Evolutionary conservation across 2,888 invertebrate genomes (phyloP), one percentile per base, ranked within the genome.

Genomic region (Lucinisca nassula): DNA sequence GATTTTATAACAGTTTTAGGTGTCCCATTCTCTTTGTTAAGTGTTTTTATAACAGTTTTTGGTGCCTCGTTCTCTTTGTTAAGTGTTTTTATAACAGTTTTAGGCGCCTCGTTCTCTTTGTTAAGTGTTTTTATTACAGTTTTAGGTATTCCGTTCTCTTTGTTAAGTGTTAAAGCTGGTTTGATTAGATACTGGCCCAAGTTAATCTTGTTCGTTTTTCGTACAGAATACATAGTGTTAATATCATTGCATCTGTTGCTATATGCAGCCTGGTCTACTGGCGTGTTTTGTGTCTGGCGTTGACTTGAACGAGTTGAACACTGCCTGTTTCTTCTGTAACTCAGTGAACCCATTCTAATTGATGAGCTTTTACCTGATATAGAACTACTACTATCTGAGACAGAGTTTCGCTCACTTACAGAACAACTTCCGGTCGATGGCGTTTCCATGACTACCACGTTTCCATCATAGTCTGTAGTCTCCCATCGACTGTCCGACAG

Each of bases 401-500:
- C 30, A 21, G 87, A 87, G 38, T 80, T 78, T n/a, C 80, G 67
- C 40, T 89, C 89, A 83, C 86, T 89, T 32, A 78, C 77, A 12
- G 40, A 38, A 49, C 45, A 55, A 51, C 79, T 76, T 10, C 17
- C 55, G 30, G 75, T 37, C 21, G 73, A 76, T 10, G 84, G 86
- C 2, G 84, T 90, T 87, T 95, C 93, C n/a, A 95, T 87, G 3
- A 93, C 84, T 38, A 95, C 91, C 14, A 84, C 82, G 84, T 95
- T 95, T 0, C 94, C 95, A 76, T 95, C 95, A 74, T 95, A 92
- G 84, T 95, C 95, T 0, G 88, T 91, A 27, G 95, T 95, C 83
- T 93, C 90, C 95, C 95, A 95, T 30, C 92, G 84, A n/a, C 90
- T 92, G 77, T 94, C 94, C 6, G 93, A 93, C 24, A 95, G 58